Evolutionary conservation across 1,140 invertebrate species (phyloP).

Genomic region (Octopus sinensis): DNA sequence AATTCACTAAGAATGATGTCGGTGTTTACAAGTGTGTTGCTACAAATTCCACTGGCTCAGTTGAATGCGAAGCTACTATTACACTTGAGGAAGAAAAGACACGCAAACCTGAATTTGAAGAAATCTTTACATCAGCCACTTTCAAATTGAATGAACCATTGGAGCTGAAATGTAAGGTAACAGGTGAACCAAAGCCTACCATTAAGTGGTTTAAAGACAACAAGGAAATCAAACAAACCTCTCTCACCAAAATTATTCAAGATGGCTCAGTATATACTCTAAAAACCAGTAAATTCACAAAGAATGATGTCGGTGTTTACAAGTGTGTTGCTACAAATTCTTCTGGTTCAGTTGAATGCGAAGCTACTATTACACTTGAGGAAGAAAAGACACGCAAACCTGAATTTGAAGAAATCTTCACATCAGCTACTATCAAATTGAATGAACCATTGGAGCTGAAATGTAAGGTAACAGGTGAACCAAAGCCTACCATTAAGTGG

Average conservation of each 20-base stretch:
- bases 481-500: constrained; percentile 52
- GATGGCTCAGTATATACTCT: neutral
- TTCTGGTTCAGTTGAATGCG: constrained; percentile 42
- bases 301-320: constrained; percentile 49
- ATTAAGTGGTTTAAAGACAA: constrained; percentile 41
- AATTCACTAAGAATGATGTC: constrained; percentile 41
- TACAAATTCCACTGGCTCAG: constrained; percentile 46
- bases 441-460: constrained; percentile 42
- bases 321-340: constrained; percentile 51
- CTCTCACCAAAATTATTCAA: neutral
- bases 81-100: constrained; percentile 38
- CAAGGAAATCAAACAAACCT: neutral
- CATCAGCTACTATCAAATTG: constrained; percentile 39
- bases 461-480: constrained; percentile 45
- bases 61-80: constrained; percentile 39
- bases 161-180: constrained; percentile 41
- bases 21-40: constrained; percentile 52
- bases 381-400: too few species aligned
- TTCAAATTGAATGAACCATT: constrained; percentile 46
- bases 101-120: too few species aligned
- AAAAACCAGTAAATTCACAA: constrained; percentile 24
- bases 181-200: constrained; percentile 50
- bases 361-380: constrained; percentile 18
- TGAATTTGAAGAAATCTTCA: too few species aligned
- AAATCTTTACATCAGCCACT: constrained; percentile 16